These are phyloP conservation scores for Sebastes alutus DNA, from an alignment of 2,797 vertebrate genomes.

Conservation along the genomic window DNA sequence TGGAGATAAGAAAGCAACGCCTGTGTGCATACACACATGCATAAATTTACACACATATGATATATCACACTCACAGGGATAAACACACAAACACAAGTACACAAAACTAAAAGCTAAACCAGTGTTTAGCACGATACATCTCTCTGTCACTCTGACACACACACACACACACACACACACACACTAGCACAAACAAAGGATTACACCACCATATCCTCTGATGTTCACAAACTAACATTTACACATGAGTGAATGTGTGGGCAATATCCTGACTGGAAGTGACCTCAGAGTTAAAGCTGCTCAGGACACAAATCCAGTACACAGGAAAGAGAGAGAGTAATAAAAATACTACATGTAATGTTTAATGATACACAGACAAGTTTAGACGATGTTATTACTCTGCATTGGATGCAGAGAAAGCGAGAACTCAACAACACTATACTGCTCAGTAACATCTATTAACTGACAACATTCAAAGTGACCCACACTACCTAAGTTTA, in stretches of 20 bases:
- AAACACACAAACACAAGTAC: conserved; percentile 31
- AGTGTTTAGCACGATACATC: background rate
- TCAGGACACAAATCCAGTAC: conserved; percentile 8
- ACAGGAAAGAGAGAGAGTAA: background rate
- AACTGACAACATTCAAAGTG: background rate
- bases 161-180: conserved; percentile 12
- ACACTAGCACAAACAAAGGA: conserved; percentile 22
- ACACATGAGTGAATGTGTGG: conserved; percentile 15
- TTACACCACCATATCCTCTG: background rate
- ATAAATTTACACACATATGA: conserved; percentile 45
- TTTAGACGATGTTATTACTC: background rate
- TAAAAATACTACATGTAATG: background rate
- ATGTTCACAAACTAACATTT: conserved; percentile 36
- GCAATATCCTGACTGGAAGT: conserved; percentile 22
- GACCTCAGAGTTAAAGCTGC: conserved; percentile 26
- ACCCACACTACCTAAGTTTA: background rate
- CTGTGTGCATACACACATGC: conserved; percentile 37
- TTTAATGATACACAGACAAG: background rate
- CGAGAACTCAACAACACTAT: background rate
- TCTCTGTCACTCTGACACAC: conserved; percentile 1
- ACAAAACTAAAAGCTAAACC: conserved; percentile 25
- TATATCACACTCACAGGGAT: conserved; percentile 4
- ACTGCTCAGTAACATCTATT: background rate
- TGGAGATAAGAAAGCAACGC: conserved; percentile 63
- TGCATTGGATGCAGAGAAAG: background rate